Conservation (phyloP, 2,888 invertebrate genomes). For the Himalopsyche kuldschensis region DNA sequence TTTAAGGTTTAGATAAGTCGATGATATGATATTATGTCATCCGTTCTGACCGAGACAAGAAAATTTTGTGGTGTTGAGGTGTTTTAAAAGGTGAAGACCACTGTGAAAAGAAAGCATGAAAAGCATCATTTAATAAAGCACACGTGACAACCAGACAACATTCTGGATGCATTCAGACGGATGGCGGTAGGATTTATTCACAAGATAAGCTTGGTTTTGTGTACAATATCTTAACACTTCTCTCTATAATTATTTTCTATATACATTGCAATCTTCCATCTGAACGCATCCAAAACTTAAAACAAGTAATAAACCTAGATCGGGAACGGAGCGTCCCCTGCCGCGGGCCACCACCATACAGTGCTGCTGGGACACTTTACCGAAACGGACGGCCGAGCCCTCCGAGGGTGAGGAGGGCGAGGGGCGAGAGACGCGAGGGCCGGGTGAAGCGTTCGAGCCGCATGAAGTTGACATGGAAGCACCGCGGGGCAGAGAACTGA, state of each 20-base stretch:
- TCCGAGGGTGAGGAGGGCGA: conserved; percentile 48
- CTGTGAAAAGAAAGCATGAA: no score
- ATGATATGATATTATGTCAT: no score
- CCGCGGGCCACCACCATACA: conserved; percentile 55
- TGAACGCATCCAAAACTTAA: not conserved
- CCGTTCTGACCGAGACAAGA: no score
- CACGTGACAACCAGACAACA: no score
- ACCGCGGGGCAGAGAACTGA: conserved; percentile 78
- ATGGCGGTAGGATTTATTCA: no score
- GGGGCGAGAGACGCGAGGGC: conserved; percentile 39
- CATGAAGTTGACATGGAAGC: conserved; percentile 56
- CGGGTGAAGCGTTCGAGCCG: conserved; percentile 36
- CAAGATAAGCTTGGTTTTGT: no score
- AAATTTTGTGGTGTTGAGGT: no score
- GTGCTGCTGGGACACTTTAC: conserved; percentile 71
- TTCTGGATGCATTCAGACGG: no score
- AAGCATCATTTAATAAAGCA: no score
- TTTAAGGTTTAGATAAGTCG: no score
- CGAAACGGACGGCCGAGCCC: conserved; percentile 44
- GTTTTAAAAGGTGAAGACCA: no score
- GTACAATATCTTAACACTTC: no score
- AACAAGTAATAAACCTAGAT: conserved; percentile 71
- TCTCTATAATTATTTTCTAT: not conserved
- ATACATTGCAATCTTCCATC: not conserved
- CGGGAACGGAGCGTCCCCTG: conserved; percentile 86